These are phyloP conservation scores for Drosophila nigromelanica DNA, from an alignment of 1,140 invertebrate genomes.

Conservation along the genomic window DNA sequence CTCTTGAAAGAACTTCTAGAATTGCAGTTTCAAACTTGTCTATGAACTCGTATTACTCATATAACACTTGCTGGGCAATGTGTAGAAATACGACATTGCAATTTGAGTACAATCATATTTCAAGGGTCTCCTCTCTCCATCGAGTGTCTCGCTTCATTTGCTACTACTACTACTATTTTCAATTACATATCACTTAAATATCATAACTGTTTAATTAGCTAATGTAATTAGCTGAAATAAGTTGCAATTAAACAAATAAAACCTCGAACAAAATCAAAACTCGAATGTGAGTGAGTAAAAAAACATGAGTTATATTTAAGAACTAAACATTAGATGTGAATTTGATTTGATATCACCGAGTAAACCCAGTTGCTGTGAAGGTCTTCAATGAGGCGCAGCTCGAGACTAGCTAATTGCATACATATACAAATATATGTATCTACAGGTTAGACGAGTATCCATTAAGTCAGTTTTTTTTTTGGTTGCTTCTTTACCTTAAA, in stretches of 20 bases:
- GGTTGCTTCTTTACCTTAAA: slow-evolving; percentile 32
- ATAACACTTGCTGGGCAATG: slow-evolving; percentile 15
- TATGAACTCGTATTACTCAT: slow-evolving; percentile 6
- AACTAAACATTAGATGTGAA: slow-evolving; percentile 3
- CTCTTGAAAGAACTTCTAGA: slow-evolving; percentile 25
- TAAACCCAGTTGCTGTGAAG: slow-evolving; percentile 48
- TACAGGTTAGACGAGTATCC: slow-evolving; percentile 32
- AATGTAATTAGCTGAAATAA: slow-evolving; percentile 30
- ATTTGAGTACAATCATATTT: slow-evolving; percentile 53
- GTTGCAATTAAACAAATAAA: slow-evolving; percentile 17
- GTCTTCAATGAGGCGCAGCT: slow-evolving; percentile 57
- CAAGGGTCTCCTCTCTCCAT: slow-evolving; percentile 46
- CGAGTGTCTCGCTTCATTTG: slow-evolving; percentile 12
- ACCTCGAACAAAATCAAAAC: not conserved
- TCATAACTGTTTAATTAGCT: slow-evolving; percentile 28
- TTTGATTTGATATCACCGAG: slow-evolving; percentile 40
- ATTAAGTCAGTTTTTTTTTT: slow-evolving; percentile 38
- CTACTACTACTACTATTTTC: not conserved
- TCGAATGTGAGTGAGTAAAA: slow-evolving; percentile 1
- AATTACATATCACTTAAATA: slow-evolving; percentile 13
- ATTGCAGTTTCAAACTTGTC: slow-evolving; percentile 7
- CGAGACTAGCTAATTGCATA: not conserved
- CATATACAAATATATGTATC: slow-evolving; percentile 34
- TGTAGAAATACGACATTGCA: slow-evolving; percentile 53
- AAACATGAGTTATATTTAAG: not conserved